Conservation (phyloP, 2,113 vertebrate genomes). For the Odontophorus gujanensis region DNA sequence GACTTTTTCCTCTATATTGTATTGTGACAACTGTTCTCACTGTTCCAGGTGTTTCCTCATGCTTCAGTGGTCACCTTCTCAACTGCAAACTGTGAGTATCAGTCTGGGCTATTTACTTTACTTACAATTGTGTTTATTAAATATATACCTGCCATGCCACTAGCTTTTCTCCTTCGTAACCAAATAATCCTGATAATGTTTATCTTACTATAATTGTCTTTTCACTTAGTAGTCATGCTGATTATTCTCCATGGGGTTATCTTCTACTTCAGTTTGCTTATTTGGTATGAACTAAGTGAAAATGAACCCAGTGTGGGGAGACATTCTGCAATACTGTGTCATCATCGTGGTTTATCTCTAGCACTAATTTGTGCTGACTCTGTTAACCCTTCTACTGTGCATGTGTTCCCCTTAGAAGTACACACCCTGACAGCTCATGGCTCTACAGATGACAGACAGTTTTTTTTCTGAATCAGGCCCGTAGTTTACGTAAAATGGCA, state of each 20-base stretch:
- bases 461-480: neutral
- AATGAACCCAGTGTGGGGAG: neutral
- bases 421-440: neutral
- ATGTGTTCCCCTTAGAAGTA: neutral
- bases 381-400: neutral
- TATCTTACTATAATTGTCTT: neutral
- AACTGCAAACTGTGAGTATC: neutral
- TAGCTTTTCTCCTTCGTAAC: neutral
- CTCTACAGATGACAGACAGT: neutral
- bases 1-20: rapidly evolving
- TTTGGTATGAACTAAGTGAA: neutral
- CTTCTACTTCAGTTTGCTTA: neutral
- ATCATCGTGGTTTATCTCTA: neutral
- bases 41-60: neutral
- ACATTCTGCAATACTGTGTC: neutral
- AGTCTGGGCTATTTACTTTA: neutral
- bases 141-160: neutral
- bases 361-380: neutral
- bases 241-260: neutral
- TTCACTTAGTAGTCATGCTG: neutral
- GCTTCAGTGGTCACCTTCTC: neutral
- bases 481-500: neutral
- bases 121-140: neutral
- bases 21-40: neutral
- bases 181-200: neutral